These are phyloP conservation scores for Turnix velox DNA, from an alignment of 2,113 vertebrate genomes.

Conservation along the genomic window DNA sequence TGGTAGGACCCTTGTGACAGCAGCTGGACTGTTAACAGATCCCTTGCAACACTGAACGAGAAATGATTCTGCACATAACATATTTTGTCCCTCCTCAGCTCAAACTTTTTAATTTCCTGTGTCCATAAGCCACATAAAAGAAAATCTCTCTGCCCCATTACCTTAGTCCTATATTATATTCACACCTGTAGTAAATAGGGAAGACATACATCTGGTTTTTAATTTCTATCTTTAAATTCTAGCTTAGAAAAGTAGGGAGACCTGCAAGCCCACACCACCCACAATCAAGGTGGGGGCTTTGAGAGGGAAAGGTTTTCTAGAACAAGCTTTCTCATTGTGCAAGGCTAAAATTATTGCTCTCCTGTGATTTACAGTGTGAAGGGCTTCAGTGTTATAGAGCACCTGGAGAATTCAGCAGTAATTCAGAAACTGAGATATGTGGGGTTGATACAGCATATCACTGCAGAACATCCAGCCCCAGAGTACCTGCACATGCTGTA, in stretches of 20 bases:
- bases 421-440: not conserved
- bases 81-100: not conserved
- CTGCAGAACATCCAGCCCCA: not conserved
- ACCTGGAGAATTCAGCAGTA: conserved; percentile 14
- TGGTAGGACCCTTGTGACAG: not conserved
- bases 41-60: not conserved
- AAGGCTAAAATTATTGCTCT: conserved; percentile 27
- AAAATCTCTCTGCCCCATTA: not conserved
- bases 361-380: conserved; percentile 19
- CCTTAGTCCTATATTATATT: not conserved
- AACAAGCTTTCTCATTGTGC: conserved; percentile 12
- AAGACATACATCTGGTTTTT: not conserved
- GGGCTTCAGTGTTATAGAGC: not conserved
- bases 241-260: not conserved
- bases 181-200: not conserved
- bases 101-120: conserved; percentile 16
- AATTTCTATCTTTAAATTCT: not conserved
- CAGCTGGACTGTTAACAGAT: not conserved
- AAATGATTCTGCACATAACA: not conserved
- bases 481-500: not conserved
- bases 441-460: not conserved
- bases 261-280: not conserved
- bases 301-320: not conserved
- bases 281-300: not conserved
- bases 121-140: not conserved